These are phyloP conservation scores for Neotoma lepida DNA, from an alignment of 2,113 vertebrate genomes.

Conservation along the genomic window DNA sequence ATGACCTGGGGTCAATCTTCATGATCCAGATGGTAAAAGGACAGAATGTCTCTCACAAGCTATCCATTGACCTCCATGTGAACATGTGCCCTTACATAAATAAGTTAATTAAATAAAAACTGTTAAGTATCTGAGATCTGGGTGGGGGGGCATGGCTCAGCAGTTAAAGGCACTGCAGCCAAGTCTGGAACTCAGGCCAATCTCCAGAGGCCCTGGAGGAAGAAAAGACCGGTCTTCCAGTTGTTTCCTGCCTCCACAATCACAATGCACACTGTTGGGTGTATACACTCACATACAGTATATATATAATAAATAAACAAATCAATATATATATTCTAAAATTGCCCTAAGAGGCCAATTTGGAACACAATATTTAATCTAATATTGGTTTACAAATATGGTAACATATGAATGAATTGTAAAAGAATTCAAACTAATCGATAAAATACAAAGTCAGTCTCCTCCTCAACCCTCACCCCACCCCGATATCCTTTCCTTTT, in stretches of 20 bases:
- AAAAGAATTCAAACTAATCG: slow-evolving; percentile 52
- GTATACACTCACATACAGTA: background rate
- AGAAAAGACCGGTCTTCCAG: background rate
- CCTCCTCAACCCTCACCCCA: background rate
- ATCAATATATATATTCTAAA: slow-evolving; percentile 44
- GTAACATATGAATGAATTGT: slow-evolving; percentile 31
- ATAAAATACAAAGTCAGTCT: slow-evolving; percentile 17
- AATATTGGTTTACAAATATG: slow-evolving; percentile 32
- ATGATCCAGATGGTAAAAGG: background rate
- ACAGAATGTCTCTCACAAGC: background rate
- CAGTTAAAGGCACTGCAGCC: background rate
- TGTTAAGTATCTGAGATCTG: background rate
- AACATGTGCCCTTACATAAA: background rate
- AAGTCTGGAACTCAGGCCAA: background rate
- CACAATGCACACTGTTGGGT: background rate
- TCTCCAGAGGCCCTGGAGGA: background rate
- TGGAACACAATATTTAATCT: slow-evolving; percentile 14
- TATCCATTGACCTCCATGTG: background rate
- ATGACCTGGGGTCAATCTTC: background rate
- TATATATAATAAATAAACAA: background rate
- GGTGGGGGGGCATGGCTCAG: background rate
- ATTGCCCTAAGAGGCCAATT: background rate
- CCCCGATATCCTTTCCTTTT: background rate
- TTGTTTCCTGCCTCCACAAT: background rate
- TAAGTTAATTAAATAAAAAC: background rate